Evolutionary conservation across 1,140 invertebrate species (phyloP), one percentile per base, ranked within the genome.

Genomic region (Radopholus similis): DNA sequence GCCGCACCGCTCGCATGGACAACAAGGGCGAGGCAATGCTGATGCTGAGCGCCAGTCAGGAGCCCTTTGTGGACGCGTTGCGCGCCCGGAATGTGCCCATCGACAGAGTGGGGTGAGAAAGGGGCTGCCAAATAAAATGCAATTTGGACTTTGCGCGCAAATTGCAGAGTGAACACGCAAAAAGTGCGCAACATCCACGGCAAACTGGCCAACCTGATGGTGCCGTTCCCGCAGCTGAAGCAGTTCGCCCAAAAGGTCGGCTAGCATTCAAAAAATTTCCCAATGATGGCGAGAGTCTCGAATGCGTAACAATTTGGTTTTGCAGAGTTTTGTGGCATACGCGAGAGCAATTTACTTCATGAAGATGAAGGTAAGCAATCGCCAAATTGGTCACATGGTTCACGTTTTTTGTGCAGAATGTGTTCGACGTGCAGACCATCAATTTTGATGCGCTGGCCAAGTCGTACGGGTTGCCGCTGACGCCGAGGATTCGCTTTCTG

Each of bases 1-100:
- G 95, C 23, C 86, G 95, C 68, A 97, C 94, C 11, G 95, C 95
- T 0, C 85, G 93, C 70, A 84, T 76, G 67, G 57, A 74, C 34
- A 71, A 66, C 18, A 73, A 75, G 26, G 78, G 78, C 9, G 57
- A 77, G 47, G 77, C 80, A 3, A 59, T 78, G 4, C 74, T 80
- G 15, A 71, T 80, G 38, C 65, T 80, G 6, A 81, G 77, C 23
- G 69, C 70, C 5, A 53, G 15, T 28, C 78, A 80, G 59, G 80
- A 79, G 72, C 42, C 30, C 4, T 83, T 82, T 51, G 18, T 79
- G 4, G 40, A 66, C 35, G 40, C 64, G 62, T 54, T 82, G 28
- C 60, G 44, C 2, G 30, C 13, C 6, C 42, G 66, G 8, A 72
- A 78, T 47, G 71, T 80, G 56, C 72, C 74, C 15, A 64, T 82